Evolutionary conservation across 2,797 vertebrate species (phyloP), one percentile per base, ranked within the genome.

Genomic region (Pristis pectinata): DNA sequence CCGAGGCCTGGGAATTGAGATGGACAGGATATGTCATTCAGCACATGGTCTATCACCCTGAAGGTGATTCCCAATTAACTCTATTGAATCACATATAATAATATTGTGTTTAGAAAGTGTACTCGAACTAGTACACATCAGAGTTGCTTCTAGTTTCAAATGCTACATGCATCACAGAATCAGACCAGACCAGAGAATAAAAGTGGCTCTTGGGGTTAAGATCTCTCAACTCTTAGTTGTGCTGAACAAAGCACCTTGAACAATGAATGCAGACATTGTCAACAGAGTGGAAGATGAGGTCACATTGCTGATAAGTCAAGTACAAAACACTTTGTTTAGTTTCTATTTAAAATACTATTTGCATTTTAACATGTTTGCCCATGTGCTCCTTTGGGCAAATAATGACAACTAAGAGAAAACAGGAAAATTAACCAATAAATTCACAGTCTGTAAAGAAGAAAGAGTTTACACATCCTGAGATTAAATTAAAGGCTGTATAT

Each of bases 281-380:
- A 85, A 85, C 10, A 8, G 53, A 61, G 7, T 30, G 56, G 30
- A 87, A 87, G 83, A 15, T 17, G 30, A 59, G 80, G 53, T 87
- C 53, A 87, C 27, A 59, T 87, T 59, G 44, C 49, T 67, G 91
- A 70, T 70, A 72, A 44, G 64, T 19, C 17, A 11, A 24, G 24
- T 93, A 61, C 9, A 87, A 70, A 93, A 70, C n/a, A 70, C 61
- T 70, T 87, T 13, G 9, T 92, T 41, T 92, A n/a, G 59, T 92
- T 92, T 67, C 89, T 41, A 92, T 91, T 89, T 64, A 37, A n/a
- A 15, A 11, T 56, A 44, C 67, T 92, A 93, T 92, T 59, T 27
- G 17, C 10, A 67, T 67, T 67, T 11, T 93, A 70, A 37, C 41
- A 17, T 92, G 24, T 9, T 70, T 67, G 37, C 37, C 9, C n/a